Conservation (phyloP, 2,797 vertebrate species). For the Balearica regulorum region DNA sequence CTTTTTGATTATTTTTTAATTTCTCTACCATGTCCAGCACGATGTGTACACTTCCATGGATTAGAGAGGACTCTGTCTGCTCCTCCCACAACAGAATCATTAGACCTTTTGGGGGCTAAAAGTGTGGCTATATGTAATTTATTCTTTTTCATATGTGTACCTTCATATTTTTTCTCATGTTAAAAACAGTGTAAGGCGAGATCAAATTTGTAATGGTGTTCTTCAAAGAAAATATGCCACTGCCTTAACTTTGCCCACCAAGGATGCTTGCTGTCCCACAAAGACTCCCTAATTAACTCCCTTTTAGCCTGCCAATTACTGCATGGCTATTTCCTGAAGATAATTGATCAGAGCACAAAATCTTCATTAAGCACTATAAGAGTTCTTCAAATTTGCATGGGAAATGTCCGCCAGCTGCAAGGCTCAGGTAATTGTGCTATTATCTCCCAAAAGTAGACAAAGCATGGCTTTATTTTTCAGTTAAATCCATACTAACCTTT, state of each 20-base stretch:
- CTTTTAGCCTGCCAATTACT: background rate
- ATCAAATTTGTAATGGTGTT: background rate
- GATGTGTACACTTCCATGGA: background rate
- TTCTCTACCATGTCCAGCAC: background rate
- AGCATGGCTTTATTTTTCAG: conserved; percentile 27
- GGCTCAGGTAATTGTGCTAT: conserved; percentile 19
- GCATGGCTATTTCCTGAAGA: background rate
- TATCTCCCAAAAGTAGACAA: background rate
- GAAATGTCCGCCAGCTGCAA: conserved; percentile 17
- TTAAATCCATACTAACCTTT: background rate
- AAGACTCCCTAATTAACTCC: conserved; percentile 4
- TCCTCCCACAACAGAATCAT: background rate
- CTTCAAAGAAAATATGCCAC: background rate
- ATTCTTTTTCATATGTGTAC: background rate
- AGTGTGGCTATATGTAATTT: background rate
- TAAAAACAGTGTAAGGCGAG: background rate
- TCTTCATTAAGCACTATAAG: background rate
- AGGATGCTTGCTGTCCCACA: background rate
- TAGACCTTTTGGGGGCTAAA: background rate
- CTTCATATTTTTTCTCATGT: background rate
- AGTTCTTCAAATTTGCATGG: conserved; percentile 33
- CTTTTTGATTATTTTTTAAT: background rate
- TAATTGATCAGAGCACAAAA: background rate
- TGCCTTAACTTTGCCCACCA: background rate
- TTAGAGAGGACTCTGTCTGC: background rate